These are phyloP conservation scores for Timandra comae DNA, from an alignment of 2,888 invertebrate species.

Conservation along the genomic window DNA sequence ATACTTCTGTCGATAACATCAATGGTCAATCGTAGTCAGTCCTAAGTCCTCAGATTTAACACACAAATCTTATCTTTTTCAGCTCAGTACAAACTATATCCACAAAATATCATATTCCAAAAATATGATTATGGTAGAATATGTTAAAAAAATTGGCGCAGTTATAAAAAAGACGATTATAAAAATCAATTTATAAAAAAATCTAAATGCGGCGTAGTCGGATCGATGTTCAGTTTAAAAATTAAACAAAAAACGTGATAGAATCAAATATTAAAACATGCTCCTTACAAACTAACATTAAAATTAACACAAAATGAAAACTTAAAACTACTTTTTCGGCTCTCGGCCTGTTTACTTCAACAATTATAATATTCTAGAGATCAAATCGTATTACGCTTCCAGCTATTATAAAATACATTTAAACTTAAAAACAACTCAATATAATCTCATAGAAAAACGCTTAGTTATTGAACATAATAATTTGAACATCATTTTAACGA, in stretches of 20 bases:
- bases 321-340: constrained; percentile 38
- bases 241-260: constrained; percentile 40
- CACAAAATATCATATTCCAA: constrained; percentile 61
- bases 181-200: constrained; percentile 68
- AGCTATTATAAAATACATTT: constrained; percentile 51
- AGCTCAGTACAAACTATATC: constrained; percentile 18
- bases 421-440: too few relatives aligned
- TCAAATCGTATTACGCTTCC: constrained; percentile 65
- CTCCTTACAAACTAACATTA: constrained; percentile 43
- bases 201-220: constrained; percentile 34
- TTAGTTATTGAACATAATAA: constrained; percentile 29
- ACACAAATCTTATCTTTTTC: constrained; percentile 19
- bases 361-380: constrained; percentile 57
- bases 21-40: not conserved
- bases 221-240: constrained; percentile 35
- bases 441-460: constrained; percentile 43
- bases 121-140: constrained; percentile 58
- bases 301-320: constrained; percentile 31
- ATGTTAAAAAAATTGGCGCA: constrained; percentile 25
- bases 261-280: constrained; percentile 72
- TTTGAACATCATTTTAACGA: constrained; percentile 1
- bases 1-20: constrained; percentile 1
- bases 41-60: not conserved
- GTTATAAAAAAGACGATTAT: constrained; percentile 30
- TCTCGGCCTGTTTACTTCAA: constrained; percentile 64